A percentile compares a stretch with the other conserved stretches of the same genome.
These are phyloP conservation scores for Hyperopisus bebe DNA, from an alignment of 2,113 vertebrate genomes.

Conservation along the genomic window DNA sequence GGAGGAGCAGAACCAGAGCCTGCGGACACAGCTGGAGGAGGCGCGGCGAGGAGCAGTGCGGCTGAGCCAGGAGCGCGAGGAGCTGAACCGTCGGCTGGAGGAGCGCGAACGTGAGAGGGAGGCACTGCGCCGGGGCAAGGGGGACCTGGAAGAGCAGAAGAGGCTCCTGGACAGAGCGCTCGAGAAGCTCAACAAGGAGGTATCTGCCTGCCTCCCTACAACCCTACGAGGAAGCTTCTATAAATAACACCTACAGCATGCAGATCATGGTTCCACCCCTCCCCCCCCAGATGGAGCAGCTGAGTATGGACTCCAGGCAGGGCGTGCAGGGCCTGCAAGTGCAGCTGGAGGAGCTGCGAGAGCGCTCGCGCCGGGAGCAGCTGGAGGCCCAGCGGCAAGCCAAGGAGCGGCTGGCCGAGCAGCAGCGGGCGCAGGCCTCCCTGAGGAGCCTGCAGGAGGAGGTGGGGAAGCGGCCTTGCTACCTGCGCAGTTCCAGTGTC, in stretches of 20 bases:
- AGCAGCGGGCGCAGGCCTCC: slow-evolving; percentile 71
- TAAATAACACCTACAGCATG: neutral
- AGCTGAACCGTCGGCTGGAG: slow-evolving; percentile 62
- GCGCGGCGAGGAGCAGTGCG: slow-evolving; percentile 46
- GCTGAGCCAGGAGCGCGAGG: slow-evolving; percentile 71
- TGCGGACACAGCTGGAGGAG: slow-evolving; percentile 78
- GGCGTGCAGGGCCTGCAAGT: slow-evolving; percentile 63
- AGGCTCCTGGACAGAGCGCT: slow-evolving; percentile 69
- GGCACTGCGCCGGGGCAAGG: slow-evolving; percentile 64
- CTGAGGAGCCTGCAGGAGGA: slow-evolving; percentile 76
- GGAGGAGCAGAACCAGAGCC: slow-evolving; percentile 63
- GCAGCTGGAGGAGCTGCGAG: slow-evolving; percentile 82
- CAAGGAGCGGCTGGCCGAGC: slow-evolving; percentile 74
- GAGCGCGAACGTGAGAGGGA: slow-evolving; percentile 79
- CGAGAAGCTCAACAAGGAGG: slow-evolving; percentile 69
- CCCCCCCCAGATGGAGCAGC: slow-evolving; percentile 68
- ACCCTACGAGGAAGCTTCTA: neutral
- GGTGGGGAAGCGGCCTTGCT: slow-evolving; percentile 51
- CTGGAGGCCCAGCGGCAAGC: slow-evolving; percentile 72
- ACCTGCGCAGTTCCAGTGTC: neutral
- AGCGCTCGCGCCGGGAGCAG: slow-evolving; percentile 78
- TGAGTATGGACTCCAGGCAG: slow-evolving; percentile 72
- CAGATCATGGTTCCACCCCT: neutral
- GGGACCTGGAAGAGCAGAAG: slow-evolving; percentile 84
- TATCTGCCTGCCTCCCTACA: slow-evolving; percentile 24